Evolutionary conservation across 2,113 vertebrate genomes (phyloP).

Genomic region (Dipodomys ordii): DNA sequence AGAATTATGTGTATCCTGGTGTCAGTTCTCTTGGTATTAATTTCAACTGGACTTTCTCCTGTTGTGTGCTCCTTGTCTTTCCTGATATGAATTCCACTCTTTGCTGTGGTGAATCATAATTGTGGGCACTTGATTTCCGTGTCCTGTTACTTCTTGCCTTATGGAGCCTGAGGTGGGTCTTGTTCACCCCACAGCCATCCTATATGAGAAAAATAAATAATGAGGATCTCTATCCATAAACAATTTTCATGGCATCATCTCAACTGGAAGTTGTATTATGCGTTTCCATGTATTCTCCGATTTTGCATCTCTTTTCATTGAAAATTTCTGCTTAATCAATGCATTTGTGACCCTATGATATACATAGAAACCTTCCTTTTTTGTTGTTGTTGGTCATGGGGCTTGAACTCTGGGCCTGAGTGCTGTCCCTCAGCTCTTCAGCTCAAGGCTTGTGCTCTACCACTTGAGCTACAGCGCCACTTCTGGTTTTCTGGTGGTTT

Average conservation of each 20-base stretch:
- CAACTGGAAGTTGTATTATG: background rate
- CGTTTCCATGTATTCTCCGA: background rate
- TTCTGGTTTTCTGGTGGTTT: too few relatives aligned
- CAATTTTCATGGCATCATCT: background rate
- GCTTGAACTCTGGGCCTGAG: too few relatives aligned
- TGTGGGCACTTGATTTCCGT: background rate
- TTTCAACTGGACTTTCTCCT: background rate
- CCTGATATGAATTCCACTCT: background rate
- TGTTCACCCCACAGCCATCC: background rate
- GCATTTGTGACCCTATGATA: background rate
- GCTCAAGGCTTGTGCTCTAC: too few relatives aligned
- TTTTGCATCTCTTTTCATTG: background rate
- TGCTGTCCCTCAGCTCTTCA: too few relatives aligned
- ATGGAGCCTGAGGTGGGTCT: background rate
- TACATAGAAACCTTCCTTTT: too few relatives aligned
- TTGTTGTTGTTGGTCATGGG: too few relatives aligned
- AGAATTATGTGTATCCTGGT: background rate
- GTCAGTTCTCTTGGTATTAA: too few relatives aligned
- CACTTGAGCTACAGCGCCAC: too few relatives aligned
- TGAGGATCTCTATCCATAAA: background rate
- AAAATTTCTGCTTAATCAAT: background rate
- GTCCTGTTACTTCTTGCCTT: background rate
- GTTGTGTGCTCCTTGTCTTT: background rate
- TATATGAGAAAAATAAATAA: background rate
- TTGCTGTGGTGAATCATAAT: background rate